Conservation (phyloP, 2,797 vertebrate species). For the Nyctalus aviator region DNA sequence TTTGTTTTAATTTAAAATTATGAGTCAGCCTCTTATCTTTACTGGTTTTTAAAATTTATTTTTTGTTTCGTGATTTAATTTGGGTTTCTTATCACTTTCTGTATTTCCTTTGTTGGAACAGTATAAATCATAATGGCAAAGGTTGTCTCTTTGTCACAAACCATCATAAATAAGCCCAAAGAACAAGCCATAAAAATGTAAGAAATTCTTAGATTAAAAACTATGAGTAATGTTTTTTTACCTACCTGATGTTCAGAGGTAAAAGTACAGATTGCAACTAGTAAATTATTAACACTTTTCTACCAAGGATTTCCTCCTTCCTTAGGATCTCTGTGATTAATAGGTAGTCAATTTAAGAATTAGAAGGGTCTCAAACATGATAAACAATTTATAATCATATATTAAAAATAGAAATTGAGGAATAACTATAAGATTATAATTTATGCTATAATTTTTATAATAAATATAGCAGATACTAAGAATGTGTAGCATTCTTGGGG, state of each 20-base stretch:
- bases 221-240: conserved; percentile 61
- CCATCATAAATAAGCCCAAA: conserved; percentile 74
- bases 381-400: conserved; percentile 8
- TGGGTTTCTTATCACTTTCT: conserved; percentile 69
- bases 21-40: conserved; percentile 15
- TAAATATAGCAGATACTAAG: background rate
- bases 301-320: conserved; percentile 51
- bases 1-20: conserved; percentile 65
- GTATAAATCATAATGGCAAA: conserved; percentile 70
- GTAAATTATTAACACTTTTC: conserved; percentile 78
- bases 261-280: conserved; percentile 69
- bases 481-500: background rate
- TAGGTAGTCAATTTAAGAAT: conserved; percentile 55
- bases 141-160: conserved; percentile 73
- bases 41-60: conserved; percentile 9
- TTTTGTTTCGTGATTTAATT: conserved; percentile 68
- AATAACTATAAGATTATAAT: conserved; percentile 22
- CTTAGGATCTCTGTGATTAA: conserved; percentile 17
- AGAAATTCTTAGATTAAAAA: conserved; percentile 75
- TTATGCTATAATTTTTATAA: background rate
- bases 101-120: conserved; percentile 65
- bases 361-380: conserved; percentile 4
- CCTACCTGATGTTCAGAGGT: conserved; percentile 54
- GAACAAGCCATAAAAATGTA: conserved; percentile 69
- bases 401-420: background rate